Evolutionary conservation across 2,113 vertebrate species (phyloP).

Genomic region (Carassius carassius): DNA sequence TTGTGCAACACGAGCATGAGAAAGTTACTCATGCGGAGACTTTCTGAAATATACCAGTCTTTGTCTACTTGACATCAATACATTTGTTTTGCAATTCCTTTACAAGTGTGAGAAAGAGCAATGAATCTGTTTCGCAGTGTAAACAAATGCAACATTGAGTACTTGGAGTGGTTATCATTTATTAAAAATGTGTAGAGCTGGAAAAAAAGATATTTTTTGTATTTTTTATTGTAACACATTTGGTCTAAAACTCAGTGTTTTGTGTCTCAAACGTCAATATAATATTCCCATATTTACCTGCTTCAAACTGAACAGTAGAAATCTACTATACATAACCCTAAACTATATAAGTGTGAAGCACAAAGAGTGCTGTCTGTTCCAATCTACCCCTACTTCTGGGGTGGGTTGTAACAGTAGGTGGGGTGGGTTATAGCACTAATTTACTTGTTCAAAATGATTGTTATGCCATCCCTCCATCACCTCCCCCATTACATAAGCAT

Average conservation of each 20-base stretch:
- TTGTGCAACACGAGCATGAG: slow-evolving; percentile 91
- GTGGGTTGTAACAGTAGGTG: neutral
- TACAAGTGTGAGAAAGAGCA: slow-evolving; percentile 62
- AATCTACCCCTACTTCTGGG: no score
- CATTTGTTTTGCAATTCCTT: slow-evolving; percentile 71
- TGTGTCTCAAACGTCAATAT: neutral
- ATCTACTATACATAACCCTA: neutral
- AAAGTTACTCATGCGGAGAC: slow-evolving; percentile 86
- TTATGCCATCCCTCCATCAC: slow-evolving; percentile 18
- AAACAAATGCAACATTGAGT: slow-evolving; percentile 21
- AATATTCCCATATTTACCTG: neutral
- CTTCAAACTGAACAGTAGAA: neutral
- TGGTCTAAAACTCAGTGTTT: neutral
- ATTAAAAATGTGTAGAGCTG: neutral
- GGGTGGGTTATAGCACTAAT: slow-evolving; percentile 16
- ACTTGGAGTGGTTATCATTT: neutral
- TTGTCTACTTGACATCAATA: slow-evolving; percentile 65
- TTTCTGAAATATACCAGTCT: slow-evolving; percentile 61
- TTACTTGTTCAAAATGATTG: slow-evolving; percentile 12
- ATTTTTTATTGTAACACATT: neutral
- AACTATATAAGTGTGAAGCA: neutral
- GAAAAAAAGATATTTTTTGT: neutral
- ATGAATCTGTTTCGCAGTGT: slow-evolving; percentile 64
- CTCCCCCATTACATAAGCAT: neutral
- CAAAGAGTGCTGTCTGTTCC: neutral